Conservation (phyloP, 2,888 invertebrate genomes). For the Amiota communis region DNA sequence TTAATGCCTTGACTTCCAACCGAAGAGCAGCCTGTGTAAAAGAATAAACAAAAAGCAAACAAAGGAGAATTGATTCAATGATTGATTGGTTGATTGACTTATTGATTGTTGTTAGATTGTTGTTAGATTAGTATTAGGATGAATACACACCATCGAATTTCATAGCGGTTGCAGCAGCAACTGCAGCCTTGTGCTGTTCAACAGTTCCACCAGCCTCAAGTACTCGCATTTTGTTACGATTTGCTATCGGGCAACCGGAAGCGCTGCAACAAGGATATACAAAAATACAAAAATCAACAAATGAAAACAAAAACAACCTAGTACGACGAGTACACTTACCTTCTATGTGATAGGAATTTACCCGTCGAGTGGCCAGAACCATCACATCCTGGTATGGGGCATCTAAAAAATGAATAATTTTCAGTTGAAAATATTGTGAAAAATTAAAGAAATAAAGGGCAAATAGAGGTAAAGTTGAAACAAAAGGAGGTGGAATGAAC, state of each 20-base stretch:
- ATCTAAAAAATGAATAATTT: slow-evolving; percentile 76
- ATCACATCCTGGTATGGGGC: slow-evolving; percentile 96
- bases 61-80: neutral
- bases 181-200: slow-evolving; percentile 90
- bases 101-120: neutral
- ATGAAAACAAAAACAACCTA: neutral
- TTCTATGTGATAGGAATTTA: slow-evolving; percentile 98
- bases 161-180: slow-evolving; percentile 86
- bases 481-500: slow-evolving; percentile 10
- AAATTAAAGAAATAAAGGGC: neutral
- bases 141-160: slow-evolving; percentile 86
- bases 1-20: slow-evolving; percentile 81
- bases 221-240: slow-evolving; percentile 92
- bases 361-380: slow-evolving; percentile 98
- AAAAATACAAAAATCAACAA: neutral
- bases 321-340: slow-evolving; percentile 75
- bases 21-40: slow-evolving; percentile 79
- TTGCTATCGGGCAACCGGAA: slow-evolving; percentile 96
- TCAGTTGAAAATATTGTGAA: neutral
- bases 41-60: neutral
- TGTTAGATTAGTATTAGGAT: too few species aligned
- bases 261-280: slow-evolving; percentile 78
- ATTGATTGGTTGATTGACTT: neutral
- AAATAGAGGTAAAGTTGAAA: neutral
- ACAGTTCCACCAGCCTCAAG: slow-evolving; percentile 90